phyloP scores from a whole-genome alignment of 2,113 vertebrate genomes.

The Amia ocellicauda region DNA sequence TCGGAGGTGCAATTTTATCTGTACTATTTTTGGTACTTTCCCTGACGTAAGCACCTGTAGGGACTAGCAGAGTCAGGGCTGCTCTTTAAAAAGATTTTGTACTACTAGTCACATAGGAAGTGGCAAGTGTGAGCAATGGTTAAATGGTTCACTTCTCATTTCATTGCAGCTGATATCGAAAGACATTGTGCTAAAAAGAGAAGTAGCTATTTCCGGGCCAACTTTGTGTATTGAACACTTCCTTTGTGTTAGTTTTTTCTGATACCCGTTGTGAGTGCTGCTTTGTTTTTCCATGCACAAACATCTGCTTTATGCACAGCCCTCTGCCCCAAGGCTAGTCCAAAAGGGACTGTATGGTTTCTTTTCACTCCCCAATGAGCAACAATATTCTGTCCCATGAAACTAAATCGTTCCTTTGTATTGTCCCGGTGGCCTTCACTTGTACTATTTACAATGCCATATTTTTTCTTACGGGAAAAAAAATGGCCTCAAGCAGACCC shows the following conservation, averaged over 20 bases:
- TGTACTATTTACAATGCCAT: conserved; percentile 33
- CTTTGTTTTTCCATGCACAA: neutral
- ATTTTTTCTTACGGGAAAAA: too few species aligned
- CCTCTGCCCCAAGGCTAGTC: conserved; percentile 29
- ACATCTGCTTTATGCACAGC: conserved; percentile 1
- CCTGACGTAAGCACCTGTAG: conserved; percentile 20
- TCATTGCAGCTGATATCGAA: neutral
- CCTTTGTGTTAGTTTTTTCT: neutral
- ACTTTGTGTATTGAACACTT: neutral
- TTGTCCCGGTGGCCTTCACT: conserved; percentile 39
- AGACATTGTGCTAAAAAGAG: too few species aligned
- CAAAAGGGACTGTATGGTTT: conserved; percentile 39
- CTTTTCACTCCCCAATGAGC: conserved; percentile 41
- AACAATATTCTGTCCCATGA: conserved; percentile 18
- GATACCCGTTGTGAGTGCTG: too few species aligned
- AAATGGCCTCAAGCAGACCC: conserved; percentile 44
- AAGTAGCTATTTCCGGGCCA: too few species aligned
- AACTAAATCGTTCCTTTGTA: conserved; percentile 56
- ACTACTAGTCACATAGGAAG: neutral
- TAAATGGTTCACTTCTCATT: neutral
- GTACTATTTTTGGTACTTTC: conserved; percentile 15
- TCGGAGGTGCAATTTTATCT: conserved; percentile 14
- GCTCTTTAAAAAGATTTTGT: too few species aligned
- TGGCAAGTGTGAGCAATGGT: neutral
- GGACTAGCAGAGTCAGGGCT: conserved; percentile 17